Conservation (phyloP, 2,113 vertebrate species). For the Nesogale talazaci region DNA sequence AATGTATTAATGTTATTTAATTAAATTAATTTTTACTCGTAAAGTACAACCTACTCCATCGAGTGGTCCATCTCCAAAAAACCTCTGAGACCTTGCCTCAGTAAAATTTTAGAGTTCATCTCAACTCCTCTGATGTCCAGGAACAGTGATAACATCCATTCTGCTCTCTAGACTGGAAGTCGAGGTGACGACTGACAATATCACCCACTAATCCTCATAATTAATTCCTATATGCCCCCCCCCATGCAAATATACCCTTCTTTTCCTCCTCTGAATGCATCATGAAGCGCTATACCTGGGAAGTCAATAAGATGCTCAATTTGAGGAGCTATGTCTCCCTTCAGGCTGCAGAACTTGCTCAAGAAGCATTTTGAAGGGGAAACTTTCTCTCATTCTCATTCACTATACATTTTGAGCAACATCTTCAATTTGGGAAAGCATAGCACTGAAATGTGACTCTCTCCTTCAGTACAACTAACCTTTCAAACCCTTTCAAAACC, state of each 20-base stretch:
- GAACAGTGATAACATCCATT: background rate
- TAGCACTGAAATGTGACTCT: background rate
- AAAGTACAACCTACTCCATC: background rate
- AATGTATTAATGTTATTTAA: background rate
- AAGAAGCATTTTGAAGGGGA: background rate
- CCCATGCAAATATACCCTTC: background rate
- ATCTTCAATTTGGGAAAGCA: constrained; percentile 28
- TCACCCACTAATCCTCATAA: background rate
- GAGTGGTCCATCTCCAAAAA: background rate
- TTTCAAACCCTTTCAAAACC: constrained; percentile 9
- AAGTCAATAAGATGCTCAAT: background rate
- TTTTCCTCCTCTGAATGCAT: background rate
- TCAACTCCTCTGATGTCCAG: background rate
- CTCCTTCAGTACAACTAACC: background rate
- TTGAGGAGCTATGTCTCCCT: constrained; percentile 2
- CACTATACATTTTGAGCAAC: background rate
- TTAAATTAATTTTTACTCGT: background rate
- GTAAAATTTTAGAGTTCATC: background rate
- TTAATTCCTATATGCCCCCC: background rate
- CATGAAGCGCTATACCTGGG: background rate
- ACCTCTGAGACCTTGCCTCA: background rate
- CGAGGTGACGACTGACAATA: background rate
- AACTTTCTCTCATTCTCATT: constrained; percentile 7
- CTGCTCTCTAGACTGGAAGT: background rate
- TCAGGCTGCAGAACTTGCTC: background rate